phyloP scores from a whole-genome alignment of 2,888 invertebrate genomes.

The Lobophora halterata region DNA sequence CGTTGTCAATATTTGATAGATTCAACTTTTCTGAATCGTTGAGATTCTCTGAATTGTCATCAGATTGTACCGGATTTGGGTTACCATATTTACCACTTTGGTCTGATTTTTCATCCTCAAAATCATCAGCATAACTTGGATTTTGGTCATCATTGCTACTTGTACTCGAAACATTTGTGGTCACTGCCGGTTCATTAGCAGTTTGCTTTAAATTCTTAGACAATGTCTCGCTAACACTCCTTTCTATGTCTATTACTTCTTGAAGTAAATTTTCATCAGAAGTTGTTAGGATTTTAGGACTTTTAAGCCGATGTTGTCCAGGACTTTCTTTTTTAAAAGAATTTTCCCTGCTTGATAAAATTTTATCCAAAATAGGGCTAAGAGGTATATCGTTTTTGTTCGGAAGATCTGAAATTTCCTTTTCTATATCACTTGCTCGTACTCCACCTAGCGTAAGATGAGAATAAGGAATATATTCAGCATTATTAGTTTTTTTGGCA shows the following conservation, averaged over 20 bases:
- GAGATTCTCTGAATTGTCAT: conserved; percentile 21
- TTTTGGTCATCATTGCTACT: conserved; percentile 39
- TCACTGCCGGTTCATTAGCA: conserved; percentile 26
- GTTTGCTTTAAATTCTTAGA: conserved; percentile 41
- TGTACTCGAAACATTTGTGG: conserved; percentile 32
- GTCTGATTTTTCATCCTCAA: conserved; percentile 68
- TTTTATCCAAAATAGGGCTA: conserved; percentile 65
- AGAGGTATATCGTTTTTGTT: conserved; percentile 56
- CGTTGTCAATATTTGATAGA: conserved; percentile 12
- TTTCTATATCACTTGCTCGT: conserved; percentile 65
- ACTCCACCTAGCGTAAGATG: conserved; percentile 71
- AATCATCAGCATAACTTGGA: conserved; percentile 71
- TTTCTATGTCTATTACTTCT: conserved; percentile 68
- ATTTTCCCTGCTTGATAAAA: conserved; percentile 62
- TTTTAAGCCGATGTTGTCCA: conserved; percentile 37
- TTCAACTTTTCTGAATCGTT: conserved; percentile 22
- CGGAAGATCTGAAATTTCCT: conserved; percentile 57
- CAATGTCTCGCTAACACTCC: conserved; percentile 55
- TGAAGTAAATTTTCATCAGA: conserved; percentile 72
- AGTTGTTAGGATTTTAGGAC: conserved; percentile 53
- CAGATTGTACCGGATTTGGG: conserved; percentile 4
- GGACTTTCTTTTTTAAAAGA: conserved; percentile 52
- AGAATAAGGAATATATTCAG: conserved; percentile 73
- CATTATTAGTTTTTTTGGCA: conserved; percentile 43
- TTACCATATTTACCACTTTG: conserved; percentile 29